These are phyloP conservation scores for Scaptodrosophila latifasciaeformis DNA, from an alignment of 2,888 invertebrate genomes.

Conservation along the genomic window DNA sequence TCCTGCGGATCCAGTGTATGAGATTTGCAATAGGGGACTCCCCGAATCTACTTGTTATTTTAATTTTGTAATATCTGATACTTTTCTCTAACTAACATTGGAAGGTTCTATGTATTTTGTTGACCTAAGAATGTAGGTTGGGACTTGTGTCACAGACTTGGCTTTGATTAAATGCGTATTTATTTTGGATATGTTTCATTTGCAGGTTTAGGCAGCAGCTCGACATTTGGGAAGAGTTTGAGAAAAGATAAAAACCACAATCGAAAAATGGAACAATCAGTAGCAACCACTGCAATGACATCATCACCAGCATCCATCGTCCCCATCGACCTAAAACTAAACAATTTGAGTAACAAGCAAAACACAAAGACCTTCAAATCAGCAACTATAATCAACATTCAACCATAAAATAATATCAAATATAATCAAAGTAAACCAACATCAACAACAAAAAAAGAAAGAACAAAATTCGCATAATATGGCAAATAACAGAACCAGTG, in stretches of 20 bases:
- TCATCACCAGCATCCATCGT: conserved; percentile 27
- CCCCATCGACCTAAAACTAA: conserved; percentile 27
- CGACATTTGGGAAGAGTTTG: conserved; percentile 72
- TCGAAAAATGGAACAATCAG: conserved; percentile 28
- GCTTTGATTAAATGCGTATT: neutral
- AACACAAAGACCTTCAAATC: conserved; percentile 56
- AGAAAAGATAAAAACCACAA: conserved; percentile 45
- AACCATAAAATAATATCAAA: conserved; percentile 29
- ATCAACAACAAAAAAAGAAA: conserved; percentile 35
- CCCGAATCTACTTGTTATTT: neutral
- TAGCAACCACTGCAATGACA: conserved; percentile 45
- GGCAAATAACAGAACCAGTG: conserved; percentile 73
- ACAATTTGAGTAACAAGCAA: conserved; percentile 53
- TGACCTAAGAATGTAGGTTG: neutral
- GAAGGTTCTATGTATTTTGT: neutral
- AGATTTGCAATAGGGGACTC: too few relatives aligned
- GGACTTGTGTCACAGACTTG: neutral
- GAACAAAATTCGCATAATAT: conserved; percentile 30
- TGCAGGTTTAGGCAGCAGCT: conserved; percentile 67
- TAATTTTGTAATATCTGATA: neutral
- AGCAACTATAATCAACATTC: conserved; percentile 57
- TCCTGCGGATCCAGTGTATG: neutral
- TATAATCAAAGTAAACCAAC: conserved; percentile 25
- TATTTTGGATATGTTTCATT: conserved; percentile 13
- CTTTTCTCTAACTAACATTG: neutral